Conservation (phyloP, 1,140 invertebrate genomes). For the Ridgeia piscesae region DNA sequence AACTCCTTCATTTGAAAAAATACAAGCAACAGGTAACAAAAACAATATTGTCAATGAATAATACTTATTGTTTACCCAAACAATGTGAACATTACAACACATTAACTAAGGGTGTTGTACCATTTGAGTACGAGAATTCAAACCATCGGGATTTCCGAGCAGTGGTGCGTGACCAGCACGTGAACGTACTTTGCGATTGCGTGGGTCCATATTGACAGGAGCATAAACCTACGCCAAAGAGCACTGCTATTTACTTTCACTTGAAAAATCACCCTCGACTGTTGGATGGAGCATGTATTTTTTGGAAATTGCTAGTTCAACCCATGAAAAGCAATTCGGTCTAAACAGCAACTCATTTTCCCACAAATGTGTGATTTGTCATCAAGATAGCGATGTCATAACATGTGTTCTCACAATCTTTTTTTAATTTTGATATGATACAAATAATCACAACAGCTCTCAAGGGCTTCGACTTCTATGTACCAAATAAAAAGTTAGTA, state of each 20-base stretch:
- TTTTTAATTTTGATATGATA: too few species aligned
- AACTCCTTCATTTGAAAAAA: too few species aligned
- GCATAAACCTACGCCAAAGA: neutral
- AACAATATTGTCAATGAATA: too few species aligned
- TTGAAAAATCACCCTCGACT: neutral
- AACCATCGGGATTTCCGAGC: neutral
- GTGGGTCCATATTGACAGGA: neutral
- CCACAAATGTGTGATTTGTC: neutral
- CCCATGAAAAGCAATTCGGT: too few species aligned
- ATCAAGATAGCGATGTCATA: neutral
- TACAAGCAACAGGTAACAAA: too few species aligned
- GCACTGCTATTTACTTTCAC: neutral
- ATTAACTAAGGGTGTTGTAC: neutral
- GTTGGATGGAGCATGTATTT: neutral
- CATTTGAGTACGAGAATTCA: neutral
- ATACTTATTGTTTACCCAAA: neutral
- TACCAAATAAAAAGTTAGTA: too few species aligned
- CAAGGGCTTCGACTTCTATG: too few species aligned
- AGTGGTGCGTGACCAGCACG: neutral
- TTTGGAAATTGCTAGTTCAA: neutral
- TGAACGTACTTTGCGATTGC: neutral
- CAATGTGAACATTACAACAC: neutral
- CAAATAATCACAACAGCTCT: too few species aligned
- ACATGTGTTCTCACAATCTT: neutral
- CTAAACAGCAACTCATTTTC: neutral